These are phyloP conservation scores for Leptinotarsa undecemlineata DNA, from an alignment of 1,140 invertebrate genomes.

Conservation along the genomic window DNA sequence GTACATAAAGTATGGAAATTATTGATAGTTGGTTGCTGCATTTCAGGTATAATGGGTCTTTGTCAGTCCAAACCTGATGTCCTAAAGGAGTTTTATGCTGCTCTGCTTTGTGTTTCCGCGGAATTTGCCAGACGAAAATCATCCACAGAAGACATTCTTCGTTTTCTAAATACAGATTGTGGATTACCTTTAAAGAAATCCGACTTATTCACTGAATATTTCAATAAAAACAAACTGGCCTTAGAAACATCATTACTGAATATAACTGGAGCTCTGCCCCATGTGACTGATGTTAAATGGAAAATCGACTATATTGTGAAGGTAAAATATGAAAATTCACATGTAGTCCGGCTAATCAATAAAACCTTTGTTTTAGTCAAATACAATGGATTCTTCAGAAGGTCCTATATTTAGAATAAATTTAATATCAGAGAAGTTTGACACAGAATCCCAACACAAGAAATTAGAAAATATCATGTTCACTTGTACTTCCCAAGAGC, in stretches of 20 bases:
- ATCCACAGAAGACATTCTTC: constrained; percentile 51
- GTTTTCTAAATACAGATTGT: constrained; percentile 49
- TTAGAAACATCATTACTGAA: constrained; percentile 56
- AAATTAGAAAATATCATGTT: constrained; percentile 60
- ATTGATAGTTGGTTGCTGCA: not conserved
- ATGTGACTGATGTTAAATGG: constrained; percentile 69
- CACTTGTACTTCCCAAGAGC: constrained; percentile 63
- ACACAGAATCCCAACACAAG: constrained; percentile 55
- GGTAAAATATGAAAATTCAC: constrained; percentile 47
- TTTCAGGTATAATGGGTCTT: constrained; percentile 45
- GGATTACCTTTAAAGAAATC: constrained; percentile 46
- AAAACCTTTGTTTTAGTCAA: constrained; percentile 54
- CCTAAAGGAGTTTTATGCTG: constrained; percentile 55
- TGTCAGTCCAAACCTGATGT: constrained; percentile 54
- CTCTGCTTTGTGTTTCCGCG: constrained; percentile 54
- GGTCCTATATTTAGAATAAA: constrained; percentile 56
- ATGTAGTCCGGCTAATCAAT: constrained; percentile 3
- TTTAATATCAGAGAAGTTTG: constrained; percentile 52
- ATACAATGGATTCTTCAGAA: constrained; percentile 51
- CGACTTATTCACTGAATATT: constrained; percentile 53
- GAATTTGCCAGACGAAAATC: constrained; percentile 56
- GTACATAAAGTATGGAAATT: no score
- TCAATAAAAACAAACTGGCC: constrained; percentile 50
- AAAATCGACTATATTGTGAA: constrained; percentile 64
- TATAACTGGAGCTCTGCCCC: constrained; percentile 60